Conservation (phyloP, 2,888 invertebrate genomes). For the Stegophylla sp. region DNA sequence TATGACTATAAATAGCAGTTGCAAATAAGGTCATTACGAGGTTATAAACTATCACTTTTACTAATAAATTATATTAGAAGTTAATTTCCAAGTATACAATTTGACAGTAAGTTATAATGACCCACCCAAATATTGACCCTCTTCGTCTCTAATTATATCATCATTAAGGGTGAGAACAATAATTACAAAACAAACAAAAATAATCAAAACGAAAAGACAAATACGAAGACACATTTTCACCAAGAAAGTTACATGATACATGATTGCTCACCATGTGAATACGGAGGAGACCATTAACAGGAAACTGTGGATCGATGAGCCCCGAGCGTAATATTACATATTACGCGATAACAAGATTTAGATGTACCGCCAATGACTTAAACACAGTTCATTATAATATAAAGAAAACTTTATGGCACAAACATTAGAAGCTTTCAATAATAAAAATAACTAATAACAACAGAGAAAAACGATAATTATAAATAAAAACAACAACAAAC, state of each 20-base stretch:
- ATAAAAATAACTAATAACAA: too few relatives aligned
- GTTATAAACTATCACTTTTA: slow-evolving; percentile 43
- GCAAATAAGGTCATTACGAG: slow-evolving; percentile 50
- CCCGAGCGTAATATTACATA: not conserved
- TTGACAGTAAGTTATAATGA: not conserved
- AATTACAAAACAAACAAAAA: not conserved
- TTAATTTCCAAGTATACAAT: not conserved
- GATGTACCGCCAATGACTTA: not conserved
- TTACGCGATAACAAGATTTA: not conserved
- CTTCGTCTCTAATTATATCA: too few relatives aligned
- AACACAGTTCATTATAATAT: too few relatives aligned
- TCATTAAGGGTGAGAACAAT: not conserved
- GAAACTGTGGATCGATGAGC: slow-evolving; percentile 46
- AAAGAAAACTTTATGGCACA: too few relatives aligned
- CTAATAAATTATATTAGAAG: not conserved
- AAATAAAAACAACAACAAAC: not conserved
- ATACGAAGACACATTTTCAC: not conserved
- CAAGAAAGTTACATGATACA: slow-evolving; percentile 8
- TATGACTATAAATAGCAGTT: slow-evolving; percentile 32
- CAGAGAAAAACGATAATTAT: too few relatives aligned
- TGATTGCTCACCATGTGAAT: slow-evolving; percentile 46
- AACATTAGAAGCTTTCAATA: too few relatives aligned
- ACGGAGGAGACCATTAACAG: slow-evolving; percentile 52
- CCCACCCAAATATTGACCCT: slow-evolving; percentile 45
- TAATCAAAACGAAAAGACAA: too few relatives aligned